A percentile compares a stretch with the other conserved stretches of the same genome.
Evolutionary conservation across 2,888 invertebrate species (phyloP).

Genomic region (Apotomis turbidana): DNA sequence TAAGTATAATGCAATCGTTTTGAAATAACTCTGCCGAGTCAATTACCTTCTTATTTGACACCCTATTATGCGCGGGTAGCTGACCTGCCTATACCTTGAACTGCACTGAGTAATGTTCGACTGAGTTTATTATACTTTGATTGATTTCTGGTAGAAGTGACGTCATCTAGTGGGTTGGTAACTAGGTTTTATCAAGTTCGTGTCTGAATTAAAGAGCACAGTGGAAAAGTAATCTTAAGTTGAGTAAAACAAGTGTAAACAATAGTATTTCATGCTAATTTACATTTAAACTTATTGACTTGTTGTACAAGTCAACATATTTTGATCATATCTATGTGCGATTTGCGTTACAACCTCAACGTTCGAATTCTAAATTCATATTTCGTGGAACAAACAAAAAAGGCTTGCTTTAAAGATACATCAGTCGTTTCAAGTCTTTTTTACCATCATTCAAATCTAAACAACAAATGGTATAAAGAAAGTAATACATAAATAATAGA

Average conservation of each 20-base stretch:
- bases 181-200: neutral
- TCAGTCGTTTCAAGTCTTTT: neutral
- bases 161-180: neutral
- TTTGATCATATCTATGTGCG: no score
- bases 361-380: no score
- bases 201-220: neutral
- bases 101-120: conserved; percentile 13
- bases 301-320: no score
- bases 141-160: neutral
- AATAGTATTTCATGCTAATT: no score
- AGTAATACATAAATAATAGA: conserved; percentile 40
- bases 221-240: neutral
- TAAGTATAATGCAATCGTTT: conserved; percentile 41
- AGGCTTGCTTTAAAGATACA: no score
- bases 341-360: no score
- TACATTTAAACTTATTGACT: no score
- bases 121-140: conserved; percentile 3
- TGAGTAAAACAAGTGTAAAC: no score
- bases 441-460: conserved; percentile 10
- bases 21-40: conserved; percentile 37
- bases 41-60: conserved; percentile 40
- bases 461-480: conserved; percentile 31
- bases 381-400: no score
- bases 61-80: conserved; percentile 38
- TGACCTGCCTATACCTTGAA: conserved; percentile 34